Percentiles rank a stretch among this genome's conserved stretches.
Evolutionary conservation across 1,140 invertebrate genomes (phyloP).

Genomic region (Oscheius sp.): DNA sequence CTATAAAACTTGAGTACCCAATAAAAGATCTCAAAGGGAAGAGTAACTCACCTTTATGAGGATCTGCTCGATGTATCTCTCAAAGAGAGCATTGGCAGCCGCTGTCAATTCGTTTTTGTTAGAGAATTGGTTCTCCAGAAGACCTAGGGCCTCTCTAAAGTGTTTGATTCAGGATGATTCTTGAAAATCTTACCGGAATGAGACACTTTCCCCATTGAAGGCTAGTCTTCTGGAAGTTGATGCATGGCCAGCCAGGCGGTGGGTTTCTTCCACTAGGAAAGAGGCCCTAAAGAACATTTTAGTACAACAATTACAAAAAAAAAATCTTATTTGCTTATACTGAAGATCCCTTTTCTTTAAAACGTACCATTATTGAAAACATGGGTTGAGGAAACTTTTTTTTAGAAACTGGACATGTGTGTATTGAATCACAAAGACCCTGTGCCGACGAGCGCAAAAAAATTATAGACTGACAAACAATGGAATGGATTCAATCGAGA

Average conservation of each 20-base stretch:
- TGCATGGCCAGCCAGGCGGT: neutral
- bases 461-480: too few relatives aligned
- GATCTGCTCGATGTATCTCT: neutral
- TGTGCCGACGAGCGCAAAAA: too few relatives aligned
- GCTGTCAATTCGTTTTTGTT: neutral
- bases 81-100: neutral
- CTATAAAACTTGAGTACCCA: too few relatives aligned
- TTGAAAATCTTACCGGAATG: neutral
- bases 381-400: too few relatives aligned
- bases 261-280: neutral
- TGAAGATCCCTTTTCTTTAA: too few relatives aligned
- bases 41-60: neutral
- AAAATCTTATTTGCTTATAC: too few relatives aligned
- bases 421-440: too few relatives aligned
- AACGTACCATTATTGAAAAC: too few relatives aligned
- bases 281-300: neutral
- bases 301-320: too few relatives aligned
- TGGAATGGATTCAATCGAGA: too few relatives aligned
- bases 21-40: too few relatives aligned
- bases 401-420: too few relatives aligned
- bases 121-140: neutral
- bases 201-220: constrained; percentile 2
- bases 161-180: neutral
- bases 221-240: neutral
- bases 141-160: neutral